These are phyloP conservation scores for Bombus difficillimus DNA, from an alignment of 1,140 invertebrate species.

Conservation along the genomic window DNA sequence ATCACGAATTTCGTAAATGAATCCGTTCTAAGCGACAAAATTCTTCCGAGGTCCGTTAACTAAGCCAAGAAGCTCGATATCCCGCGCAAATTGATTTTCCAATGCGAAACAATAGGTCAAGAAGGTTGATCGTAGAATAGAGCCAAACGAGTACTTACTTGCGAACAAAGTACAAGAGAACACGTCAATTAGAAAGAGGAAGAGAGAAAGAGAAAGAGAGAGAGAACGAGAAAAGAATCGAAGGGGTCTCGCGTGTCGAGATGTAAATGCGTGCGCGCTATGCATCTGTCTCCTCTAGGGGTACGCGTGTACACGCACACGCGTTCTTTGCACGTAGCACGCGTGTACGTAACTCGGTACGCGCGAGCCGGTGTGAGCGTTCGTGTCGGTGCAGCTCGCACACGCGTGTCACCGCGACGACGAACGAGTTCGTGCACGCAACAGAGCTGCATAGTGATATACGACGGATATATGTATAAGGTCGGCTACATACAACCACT, in stretches of 20 bases:
- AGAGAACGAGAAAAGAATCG: constrained; percentile 40
- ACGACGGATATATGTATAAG: constrained; percentile 47
- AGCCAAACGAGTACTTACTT: constrained; percentile 10
- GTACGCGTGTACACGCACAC: constrained; percentile 52
- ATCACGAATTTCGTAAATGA: neutral
- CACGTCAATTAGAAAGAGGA: neutral
- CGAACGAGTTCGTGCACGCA: constrained; percentile 62
- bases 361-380: constrained; percentile 12
- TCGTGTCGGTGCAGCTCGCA: constrained; percentile 20
- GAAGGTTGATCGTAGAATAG: constrained; percentile 3
- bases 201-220: neutral
- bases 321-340: constrained; percentile 53
- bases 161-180: neutral
- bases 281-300: constrained; percentile 67
- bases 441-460: constrained; percentile 43
- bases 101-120: constrained; percentile 4
- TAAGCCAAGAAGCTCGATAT: neutral
- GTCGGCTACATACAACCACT: constrained; percentile 30
- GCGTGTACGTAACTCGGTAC: constrained; percentile 51
- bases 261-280: constrained; percentile 65
- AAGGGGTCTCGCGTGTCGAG: constrained; percentile 61
- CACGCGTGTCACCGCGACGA: constrained; percentile 32
- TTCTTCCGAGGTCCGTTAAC: neutral
- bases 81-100: constrained; percentile 13
- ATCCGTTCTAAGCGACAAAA: neutral